Evolutionary conservation across 2,888 invertebrate species (phyloP).

Genomic region (Copidosoma aretas): DNA sequence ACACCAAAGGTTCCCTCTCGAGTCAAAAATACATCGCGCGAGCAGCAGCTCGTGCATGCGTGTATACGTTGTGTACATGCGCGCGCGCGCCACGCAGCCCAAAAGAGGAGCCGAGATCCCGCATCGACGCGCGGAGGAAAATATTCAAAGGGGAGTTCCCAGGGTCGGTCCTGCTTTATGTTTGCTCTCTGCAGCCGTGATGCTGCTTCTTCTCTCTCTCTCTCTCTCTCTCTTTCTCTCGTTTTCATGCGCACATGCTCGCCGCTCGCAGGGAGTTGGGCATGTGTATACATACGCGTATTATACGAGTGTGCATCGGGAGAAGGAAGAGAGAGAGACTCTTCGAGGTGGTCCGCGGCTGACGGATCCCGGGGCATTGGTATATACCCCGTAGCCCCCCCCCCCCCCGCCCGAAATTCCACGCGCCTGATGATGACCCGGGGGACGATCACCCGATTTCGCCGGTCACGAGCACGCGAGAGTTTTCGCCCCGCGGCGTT

Average conservation of each 20-base stretch:
- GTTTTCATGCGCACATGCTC: slow-evolving; percentile 11
- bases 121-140: slow-evolving; percentile 2
- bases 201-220: slow-evolving; percentile 10
- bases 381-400: not conserved
- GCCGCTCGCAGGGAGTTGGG: not conserved
- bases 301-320: not conserved
- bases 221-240: slow-evolving; percentile 10
- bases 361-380: slow-evolving; percentile 9
- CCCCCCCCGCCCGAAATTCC: slow-evolving; percentile 19
- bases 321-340: not conserved
- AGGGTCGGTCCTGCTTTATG: slow-evolving; percentile 36
- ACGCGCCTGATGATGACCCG: not conserved
- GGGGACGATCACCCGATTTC: no score
- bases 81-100: not conserved
- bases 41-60: no score
- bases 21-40: slow-evolving; percentile 1
- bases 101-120: no score
- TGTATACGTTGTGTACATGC: no score
- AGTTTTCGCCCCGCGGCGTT: no score
- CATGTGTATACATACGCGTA: no score
- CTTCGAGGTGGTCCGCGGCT: slow-evolving; percentile 32
- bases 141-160: slow-evolving; percentile 33
- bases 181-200: slow-evolving; percentile 22
- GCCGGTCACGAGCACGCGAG: no score
- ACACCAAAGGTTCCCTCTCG: no score